phyloP scores from a whole-genome alignment of 1,140 invertebrate species.

The Nilaparvata lugens region DNA sequence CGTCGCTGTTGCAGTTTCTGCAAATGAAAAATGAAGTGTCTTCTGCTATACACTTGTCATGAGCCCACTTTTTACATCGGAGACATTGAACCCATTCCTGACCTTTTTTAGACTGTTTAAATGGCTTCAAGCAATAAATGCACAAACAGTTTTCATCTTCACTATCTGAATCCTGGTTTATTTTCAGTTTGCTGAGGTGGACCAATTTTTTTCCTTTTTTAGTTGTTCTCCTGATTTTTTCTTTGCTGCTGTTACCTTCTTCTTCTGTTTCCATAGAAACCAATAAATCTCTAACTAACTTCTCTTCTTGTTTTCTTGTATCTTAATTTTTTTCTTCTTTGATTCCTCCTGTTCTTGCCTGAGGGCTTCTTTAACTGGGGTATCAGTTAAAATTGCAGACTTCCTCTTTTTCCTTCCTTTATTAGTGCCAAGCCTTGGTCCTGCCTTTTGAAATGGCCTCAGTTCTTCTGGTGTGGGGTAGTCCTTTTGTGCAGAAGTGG shows the following conservation, averaged over 20 bases:
- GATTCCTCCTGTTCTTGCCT: conserved; percentile 11
- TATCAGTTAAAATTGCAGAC: conserved; percentile 13
- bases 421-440: not conserved
- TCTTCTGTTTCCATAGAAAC: not conserved
- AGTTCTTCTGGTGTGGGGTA: conserved; percentile 8
- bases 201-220: not conserved
- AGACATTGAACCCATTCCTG: not conserved
- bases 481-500: not conserved
- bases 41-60: not conserved
- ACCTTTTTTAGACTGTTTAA: not conserved
- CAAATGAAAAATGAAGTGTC: not conserved
- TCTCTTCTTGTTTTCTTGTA: conserved; percentile 1
- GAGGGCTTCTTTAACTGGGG: conserved; percentile 7
- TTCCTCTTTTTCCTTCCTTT: conserved; percentile 5
- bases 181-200: conserved; percentile 1
- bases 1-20: not conserved
- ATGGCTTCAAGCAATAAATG: not conserved
- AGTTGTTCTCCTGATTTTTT: not conserved
- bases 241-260: not conserved
- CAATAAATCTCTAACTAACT: not conserved
- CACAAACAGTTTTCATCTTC: not conserved
- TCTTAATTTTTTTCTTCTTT: conserved; percentile 10
- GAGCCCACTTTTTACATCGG: not conserved
- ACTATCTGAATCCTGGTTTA: not conserved
- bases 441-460: conserved; percentile 16